Evolutionary conservation across 2,113 vertebrate genomes (phyloP).

Genomic region (Sander lucioperca): DNA sequence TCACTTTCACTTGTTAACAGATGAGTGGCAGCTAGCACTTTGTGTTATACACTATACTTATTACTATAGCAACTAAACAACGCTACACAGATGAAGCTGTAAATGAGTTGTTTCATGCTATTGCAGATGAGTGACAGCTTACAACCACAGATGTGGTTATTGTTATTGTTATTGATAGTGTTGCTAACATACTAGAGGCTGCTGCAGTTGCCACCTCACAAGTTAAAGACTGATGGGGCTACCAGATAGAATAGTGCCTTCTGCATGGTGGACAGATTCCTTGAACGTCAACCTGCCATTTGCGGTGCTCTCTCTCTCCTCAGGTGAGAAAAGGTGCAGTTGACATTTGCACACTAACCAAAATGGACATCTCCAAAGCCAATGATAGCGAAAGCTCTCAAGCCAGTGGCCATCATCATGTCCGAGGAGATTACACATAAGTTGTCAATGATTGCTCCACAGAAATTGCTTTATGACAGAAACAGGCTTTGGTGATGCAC

Average conservation of each 20-base stretch:
- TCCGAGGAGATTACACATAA: background rate
- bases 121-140: background rate
- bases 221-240: constrained; percentile 10
- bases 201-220: background rate
- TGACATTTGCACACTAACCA: constrained; percentile 30
- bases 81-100: background rate
- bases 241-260: background rate
- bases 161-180: background rate
- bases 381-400: background rate
- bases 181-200: too few species aligned
- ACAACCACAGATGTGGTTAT: constrained; percentile 17
- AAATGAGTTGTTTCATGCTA: background rate
- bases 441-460: background rate
- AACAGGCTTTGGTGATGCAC: background rate
- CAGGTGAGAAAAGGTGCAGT: constrained; percentile 12
- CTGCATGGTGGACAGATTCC: background rate
- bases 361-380: constrained; percentile 17
- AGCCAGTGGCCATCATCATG: background rate
- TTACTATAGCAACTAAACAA: background rate
- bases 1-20: background rate
- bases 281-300: constrained; percentile 4
- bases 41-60: background rate
- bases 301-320: background rate
- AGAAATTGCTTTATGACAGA: background rate
- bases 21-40: background rate